Conservation (phyloP, 1,140 invertebrate genomes). For the Caerostris darwini region DNA sequence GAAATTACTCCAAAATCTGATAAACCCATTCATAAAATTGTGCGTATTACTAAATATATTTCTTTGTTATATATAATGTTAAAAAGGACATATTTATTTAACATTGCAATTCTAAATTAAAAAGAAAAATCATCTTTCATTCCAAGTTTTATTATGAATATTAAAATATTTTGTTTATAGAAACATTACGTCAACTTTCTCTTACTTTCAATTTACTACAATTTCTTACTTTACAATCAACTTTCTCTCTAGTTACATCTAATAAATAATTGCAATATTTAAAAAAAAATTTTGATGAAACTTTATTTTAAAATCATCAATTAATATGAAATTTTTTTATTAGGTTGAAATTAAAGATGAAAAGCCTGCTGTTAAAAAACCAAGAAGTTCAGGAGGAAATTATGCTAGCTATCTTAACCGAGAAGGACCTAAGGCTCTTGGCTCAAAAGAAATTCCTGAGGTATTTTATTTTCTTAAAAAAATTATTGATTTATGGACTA, state of each 20-base stretch:
- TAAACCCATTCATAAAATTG: not conserved
- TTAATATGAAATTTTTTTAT: not conserved
- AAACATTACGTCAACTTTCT: no score
- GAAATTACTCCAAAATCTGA: constrained; percentile 52
- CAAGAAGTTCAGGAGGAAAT: constrained; percentile 26
- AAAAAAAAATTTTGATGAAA: not conserved
- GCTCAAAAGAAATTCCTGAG: constrained; percentile 91
- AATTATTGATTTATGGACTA: not conserved
- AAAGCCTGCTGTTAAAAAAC: constrained; percentile 64
- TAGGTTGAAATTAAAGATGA: constrained; percentile 49
- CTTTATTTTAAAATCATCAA: not conserved
- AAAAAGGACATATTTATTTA: no score
- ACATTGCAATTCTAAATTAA: no score
- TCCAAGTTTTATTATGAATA: no score
- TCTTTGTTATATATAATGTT: no score
- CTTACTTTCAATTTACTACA: no score
- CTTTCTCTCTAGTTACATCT: no score
- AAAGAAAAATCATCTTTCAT: no score
- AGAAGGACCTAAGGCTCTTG: constrained; percentile 89
- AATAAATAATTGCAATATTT: no score
- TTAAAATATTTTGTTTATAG: no score
- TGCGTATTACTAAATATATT: not conserved
- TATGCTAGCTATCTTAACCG: constrained; percentile 86
- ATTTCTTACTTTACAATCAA: no score
- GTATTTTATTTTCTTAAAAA: not conserved